A percentile compares a stretch with the other conserved stretches of the same genome.
Conservation (phyloP, 1,140 invertebrate genomes). For the Himalopsyche phryganea region DNA sequence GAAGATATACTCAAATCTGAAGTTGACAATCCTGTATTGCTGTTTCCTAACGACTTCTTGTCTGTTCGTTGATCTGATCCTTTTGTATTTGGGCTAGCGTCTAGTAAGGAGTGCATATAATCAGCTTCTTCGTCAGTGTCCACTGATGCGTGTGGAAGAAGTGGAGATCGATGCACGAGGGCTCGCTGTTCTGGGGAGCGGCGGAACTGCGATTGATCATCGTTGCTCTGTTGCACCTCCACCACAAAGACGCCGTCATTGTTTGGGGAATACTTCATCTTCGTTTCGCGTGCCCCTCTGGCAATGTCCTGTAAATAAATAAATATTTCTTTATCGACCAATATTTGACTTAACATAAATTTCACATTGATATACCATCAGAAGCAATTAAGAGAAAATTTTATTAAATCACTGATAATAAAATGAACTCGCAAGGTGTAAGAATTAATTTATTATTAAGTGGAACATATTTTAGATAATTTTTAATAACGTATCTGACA, state of each 20-base stretch:
- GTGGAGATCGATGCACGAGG: constrained; percentile 53
- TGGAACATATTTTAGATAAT: too few species aligned
- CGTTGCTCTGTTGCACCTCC: constrained; percentile 58
- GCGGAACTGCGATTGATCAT: constrained; percentile 37
- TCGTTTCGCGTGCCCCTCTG: constrained; percentile 62
- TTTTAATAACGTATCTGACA: too few species aligned
- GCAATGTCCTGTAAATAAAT: constrained; percentile 57
- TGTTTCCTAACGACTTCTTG: constrained; percentile 45
- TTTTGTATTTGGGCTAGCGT: constrained; percentile 40
- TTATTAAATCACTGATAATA: too few species aligned
- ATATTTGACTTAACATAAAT: too few species aligned
- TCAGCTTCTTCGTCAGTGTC: constrained; percentile 41
- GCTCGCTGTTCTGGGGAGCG: constrained; percentile 54
- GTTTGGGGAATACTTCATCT: constrained; percentile 65
- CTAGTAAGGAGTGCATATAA: constrained; percentile 49
- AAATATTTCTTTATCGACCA: too few species aligned
- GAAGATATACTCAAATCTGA: constrained; percentile 72
- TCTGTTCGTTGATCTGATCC: constrained; percentile 25
- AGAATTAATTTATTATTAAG: too few species aligned
- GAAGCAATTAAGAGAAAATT: too few species aligned
- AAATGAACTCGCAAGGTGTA: too few species aligned
- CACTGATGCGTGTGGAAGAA: constrained; percentile 35
- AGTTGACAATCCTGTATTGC: constrained; percentile 70
- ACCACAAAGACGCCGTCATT: constrained; percentile 76
- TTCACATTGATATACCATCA: too few species aligned